These are phyloP conservation scores for Eptatretus atami DNA, from an alignment of 2,797 vertebrate species.

Conservation along the genomic window DNA sequence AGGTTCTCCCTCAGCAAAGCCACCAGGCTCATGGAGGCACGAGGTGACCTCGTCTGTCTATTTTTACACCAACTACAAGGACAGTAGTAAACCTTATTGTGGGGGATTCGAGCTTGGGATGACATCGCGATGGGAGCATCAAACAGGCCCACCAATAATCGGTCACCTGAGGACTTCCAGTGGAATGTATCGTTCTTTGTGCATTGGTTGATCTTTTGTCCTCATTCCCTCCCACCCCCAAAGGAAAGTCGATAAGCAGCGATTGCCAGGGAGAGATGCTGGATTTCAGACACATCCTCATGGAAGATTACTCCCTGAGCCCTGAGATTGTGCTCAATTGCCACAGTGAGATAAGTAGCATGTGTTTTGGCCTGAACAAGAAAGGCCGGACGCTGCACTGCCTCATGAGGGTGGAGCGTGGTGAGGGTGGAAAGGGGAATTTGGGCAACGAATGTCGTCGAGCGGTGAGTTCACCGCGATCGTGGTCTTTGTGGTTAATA, in stretches of 20 bases:
- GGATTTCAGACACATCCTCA: conserved; percentile 83
- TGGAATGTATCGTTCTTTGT: no score
- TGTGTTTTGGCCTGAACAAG: conserved; percentile 69
- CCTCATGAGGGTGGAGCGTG: conserved; percentile 57
- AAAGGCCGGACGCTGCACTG: conserved; percentile 85
- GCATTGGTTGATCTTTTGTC: background rate
- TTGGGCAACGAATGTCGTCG: conserved; percentile 47
- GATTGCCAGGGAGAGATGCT: conserved; percentile 95
- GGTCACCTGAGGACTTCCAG: no score
- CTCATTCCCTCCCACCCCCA: background rate
- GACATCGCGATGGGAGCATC: no score
- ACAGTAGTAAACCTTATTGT: no score
- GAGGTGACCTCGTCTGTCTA: no score
- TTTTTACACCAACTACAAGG: no score
- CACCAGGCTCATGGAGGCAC: no score
- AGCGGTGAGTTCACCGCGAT: conserved; percentile 24
- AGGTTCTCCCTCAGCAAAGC: no score
- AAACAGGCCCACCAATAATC: no score
- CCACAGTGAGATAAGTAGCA: conserved; percentile 54
- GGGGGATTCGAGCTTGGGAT: no score
- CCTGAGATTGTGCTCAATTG: conserved; percentile 87
- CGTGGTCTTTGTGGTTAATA: no score
- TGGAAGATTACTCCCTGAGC: conserved; percentile 88
- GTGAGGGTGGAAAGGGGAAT: conserved; percentile 24
- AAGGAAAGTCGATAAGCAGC: conserved; percentile 55